Evolutionary conservation across 2,888 invertebrate genomes (phyloP).

Genomic region (Hyles lineata): DNA sequence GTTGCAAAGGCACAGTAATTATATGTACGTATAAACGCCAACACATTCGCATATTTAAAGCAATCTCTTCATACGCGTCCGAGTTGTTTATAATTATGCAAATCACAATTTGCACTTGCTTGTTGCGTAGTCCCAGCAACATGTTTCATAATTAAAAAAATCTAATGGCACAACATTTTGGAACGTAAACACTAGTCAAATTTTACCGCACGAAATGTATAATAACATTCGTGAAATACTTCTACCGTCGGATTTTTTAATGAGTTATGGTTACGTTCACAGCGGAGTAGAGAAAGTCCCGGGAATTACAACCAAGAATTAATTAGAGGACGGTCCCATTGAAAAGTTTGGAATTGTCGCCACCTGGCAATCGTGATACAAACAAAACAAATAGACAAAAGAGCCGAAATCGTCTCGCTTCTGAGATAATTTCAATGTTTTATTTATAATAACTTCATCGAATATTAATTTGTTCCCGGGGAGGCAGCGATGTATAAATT

Average conservation of each 20-base stretch:
- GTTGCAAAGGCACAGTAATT: background rate
- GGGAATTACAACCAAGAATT: slow-evolving; percentile 64
- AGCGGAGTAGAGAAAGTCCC: slow-evolving; percentile 52
- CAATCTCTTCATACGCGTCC: slow-evolving; percentile 20
- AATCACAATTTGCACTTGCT: slow-evolving; percentile 44
- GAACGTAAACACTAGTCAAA: slow-evolving; percentile 44
- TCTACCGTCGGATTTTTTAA: slow-evolving; percentile 60
- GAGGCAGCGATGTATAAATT: slow-evolving; percentile 31
- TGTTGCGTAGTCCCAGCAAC: slow-evolving; percentile 33
- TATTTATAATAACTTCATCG: slow-evolving; percentile 53
- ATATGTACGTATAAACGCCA: background rate
- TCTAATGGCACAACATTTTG: slow-evolving; percentile 48
- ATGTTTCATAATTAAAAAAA: slow-evolving; percentile 46
- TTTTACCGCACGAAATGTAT: slow-evolving; percentile 47
- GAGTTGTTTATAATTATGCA: slow-evolving; percentile 21
- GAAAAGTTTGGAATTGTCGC: slow-evolving; percentile 65
- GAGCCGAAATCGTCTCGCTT: slow-evolving; percentile 53
- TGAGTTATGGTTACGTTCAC: slow-evolving; percentile 54
- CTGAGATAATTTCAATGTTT: slow-evolving; percentile 51
- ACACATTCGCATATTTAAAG: slow-evolving; percentile 8
- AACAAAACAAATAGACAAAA: slow-evolving; percentile 55
- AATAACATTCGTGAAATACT: slow-evolving; percentile 54
- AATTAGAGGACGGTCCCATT: slow-evolving; percentile 63
- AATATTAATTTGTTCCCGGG: slow-evolving; percentile 52
- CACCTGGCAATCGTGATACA: slow-evolving; percentile 61